Evolutionary conservation across 2,888 invertebrate genomes (phyloP).

Genomic region (Cyclophora albipunctata): DNA sequence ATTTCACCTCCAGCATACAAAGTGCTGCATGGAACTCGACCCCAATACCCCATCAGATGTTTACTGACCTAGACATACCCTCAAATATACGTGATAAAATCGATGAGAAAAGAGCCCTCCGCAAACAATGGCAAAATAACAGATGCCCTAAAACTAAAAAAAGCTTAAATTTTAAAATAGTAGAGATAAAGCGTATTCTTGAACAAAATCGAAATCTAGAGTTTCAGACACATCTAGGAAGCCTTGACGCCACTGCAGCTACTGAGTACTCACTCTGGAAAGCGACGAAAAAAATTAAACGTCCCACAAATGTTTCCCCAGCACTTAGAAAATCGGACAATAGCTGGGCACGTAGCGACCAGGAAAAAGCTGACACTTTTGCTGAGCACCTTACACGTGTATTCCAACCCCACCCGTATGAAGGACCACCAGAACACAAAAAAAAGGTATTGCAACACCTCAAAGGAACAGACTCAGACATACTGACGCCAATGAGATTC

Average conservation of each 20-base stretch:
- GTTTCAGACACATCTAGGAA: neutral
- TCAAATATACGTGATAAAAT: constrained; percentile 7
- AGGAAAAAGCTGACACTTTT: constrained; percentile 9
- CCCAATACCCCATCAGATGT: neutral
- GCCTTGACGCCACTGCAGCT: constrained; percentile 7
- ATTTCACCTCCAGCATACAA: constrained; percentile 9
- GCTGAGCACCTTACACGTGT: constrained; percentile 7
- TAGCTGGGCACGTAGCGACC: constrained; percentile 7
- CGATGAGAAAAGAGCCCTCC: constrained; percentile 9
- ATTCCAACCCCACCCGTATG: constrained; percentile 5
- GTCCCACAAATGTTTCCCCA: constrained; percentile 2
- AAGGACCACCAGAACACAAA: neutral
- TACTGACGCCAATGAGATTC: neutral
- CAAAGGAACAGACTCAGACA: too few species aligned
- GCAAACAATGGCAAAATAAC: constrained; percentile 11
- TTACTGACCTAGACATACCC: constrained; percentile 3
- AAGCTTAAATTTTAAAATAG: constrained; percentile 5
- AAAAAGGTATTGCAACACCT: too few species aligned
- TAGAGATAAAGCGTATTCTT: constrained; percentile 4
- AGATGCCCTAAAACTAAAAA: constrained; percentile 9
- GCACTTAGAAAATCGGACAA: constrained; percentile 6
- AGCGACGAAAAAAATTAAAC: constrained; percentile 12
- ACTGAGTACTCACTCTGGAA: constrained; percentile 19
- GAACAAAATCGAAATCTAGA: neutral
- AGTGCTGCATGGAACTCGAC: constrained; percentile 18